phyloP scores from a whole-genome alignment of 2,888 invertebrate genomes.

The Cephus pygmeus region DNA sequence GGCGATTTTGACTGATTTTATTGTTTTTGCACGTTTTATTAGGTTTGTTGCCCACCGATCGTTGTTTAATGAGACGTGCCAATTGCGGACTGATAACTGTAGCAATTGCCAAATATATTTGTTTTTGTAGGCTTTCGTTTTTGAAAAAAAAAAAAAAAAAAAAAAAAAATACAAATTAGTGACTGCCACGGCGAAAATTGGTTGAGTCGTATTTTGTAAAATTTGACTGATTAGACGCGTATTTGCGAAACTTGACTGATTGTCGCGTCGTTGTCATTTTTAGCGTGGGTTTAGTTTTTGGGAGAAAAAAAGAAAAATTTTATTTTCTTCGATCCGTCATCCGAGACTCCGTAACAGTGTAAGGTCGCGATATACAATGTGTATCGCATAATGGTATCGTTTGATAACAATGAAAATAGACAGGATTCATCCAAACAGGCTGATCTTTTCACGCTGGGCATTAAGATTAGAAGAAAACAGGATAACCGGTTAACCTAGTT shows the following conservation, averaged over 20 bases:
- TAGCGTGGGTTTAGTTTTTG: neutral
- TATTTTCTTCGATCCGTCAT: constrained; percentile 36
- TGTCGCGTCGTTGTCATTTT: neutral
- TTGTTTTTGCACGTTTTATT: neutral
- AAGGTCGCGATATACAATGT: constrained; percentile 51
- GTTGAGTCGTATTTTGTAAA: neutral
- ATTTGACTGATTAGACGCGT: neutral
- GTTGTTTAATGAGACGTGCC: neutral
- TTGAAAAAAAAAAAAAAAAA: rapidly evolving
- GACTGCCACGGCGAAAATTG: neutral
- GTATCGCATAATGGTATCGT: constrained; percentile 44
- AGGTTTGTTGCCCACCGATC: neutral
- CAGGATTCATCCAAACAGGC: constrained; percentile 53
- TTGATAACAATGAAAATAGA: constrained; percentile 41
- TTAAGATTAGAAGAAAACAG: constrained; percentile 41
- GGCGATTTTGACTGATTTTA: neutral
- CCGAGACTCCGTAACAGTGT: constrained; percentile 50
- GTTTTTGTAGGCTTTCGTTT: neutral
- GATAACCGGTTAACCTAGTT: constrained; percentile 60
- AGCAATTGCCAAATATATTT: neutral
- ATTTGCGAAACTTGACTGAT: neutral
- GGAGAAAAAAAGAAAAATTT: too few relatives aligned
- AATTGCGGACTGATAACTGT: neutral
- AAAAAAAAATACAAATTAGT: neutral
- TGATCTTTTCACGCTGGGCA: constrained; percentile 63